Evolutionary conservation across 2,113 vertebrate species (phyloP), one percentile per base, ranked within the genome.

Genomic region (Rhadina sibilatrix): DNA sequence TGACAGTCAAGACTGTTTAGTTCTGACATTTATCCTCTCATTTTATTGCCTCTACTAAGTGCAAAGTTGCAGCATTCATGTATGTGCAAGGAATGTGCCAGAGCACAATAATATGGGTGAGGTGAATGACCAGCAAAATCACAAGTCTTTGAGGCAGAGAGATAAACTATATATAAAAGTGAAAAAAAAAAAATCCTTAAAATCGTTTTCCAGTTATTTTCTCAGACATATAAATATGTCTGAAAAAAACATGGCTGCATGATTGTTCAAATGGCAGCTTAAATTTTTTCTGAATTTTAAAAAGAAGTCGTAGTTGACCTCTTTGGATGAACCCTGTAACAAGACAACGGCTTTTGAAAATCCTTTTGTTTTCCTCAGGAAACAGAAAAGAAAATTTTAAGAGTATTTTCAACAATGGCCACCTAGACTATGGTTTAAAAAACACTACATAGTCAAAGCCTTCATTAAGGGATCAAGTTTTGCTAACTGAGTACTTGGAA

Each of bases 11-110:
- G 95, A 96, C 89, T 93, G 86, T 64, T 97, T 13, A 21, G 74
- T 85, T 87, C 89, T 90, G 95, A 96, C 95, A 96, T 97, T 97
- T 97, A 97, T 97, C 96, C 60, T 33, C 96, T 97, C 93, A 93
- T 94, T 97, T 96, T 87, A 93, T 96, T 94, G 94, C 88, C 90
- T 93, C 83, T 60, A 83, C 88, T 93, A 96, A 94, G 69, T 28
- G 78, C 54, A 89, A 96, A 94, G 92, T 90, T 94, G 80, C 49
- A 42, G 79, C 70, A 76, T 68, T 94, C 69, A 77, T 65, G 52
- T 56, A 59, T 38, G 68, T 61, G 81, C 66, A 92, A 93, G 89
- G 81, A 96, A 96, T 74, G 18, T 52, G 54, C 93, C 69, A 93
- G 61, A 80, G 95, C 69, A 50, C 59, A 93, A 86, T 84, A 93